Percentiles rank a stretch among this genome's conserved stretches.
Conservation (phyloP, 2,113 vertebrate genomes). For the Benitochromis conjunctus region DNA sequence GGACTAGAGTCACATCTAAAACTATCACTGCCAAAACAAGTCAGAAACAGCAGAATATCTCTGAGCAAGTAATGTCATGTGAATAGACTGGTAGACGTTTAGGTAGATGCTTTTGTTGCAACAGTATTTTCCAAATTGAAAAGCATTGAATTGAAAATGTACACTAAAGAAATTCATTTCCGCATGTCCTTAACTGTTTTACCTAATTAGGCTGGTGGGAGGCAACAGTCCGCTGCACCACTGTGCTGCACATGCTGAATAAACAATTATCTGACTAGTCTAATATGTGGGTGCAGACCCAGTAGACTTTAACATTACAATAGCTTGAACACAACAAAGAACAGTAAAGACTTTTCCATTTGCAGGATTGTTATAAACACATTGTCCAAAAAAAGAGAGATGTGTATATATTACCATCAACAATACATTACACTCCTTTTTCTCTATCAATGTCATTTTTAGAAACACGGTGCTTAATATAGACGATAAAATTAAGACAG, state of each 20-base stretch:
- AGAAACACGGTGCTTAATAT: not conserved
- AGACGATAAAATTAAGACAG: not conserved
- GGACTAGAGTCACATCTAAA: not conserved
- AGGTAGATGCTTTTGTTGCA: not conserved
- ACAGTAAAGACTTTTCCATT: not conserved
- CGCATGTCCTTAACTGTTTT: not conserved
- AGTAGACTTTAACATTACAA: not conserved
- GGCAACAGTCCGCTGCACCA: not conserved
- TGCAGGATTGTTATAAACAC: not conserved
- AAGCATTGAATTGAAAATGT: not conserved
- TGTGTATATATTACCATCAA: not conserved
- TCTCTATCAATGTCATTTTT: not conserved
- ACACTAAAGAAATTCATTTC: not conserved
- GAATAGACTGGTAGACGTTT: not conserved
- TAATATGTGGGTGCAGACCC: not conserved
- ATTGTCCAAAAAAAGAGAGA: not conserved
- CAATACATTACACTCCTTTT: not conserved
- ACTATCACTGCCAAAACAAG: not conserved
- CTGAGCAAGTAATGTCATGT: not conserved
- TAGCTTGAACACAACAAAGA: not conserved
- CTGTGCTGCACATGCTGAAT: not conserved
- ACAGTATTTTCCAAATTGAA: not conserved
- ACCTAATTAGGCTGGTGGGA: not conserved
- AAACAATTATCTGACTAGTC: not conserved
- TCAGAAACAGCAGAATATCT: not conserved